Conservation (phyloP, 2,797 vertebrate species). For the Aplochiton taeniatus region DNA sequence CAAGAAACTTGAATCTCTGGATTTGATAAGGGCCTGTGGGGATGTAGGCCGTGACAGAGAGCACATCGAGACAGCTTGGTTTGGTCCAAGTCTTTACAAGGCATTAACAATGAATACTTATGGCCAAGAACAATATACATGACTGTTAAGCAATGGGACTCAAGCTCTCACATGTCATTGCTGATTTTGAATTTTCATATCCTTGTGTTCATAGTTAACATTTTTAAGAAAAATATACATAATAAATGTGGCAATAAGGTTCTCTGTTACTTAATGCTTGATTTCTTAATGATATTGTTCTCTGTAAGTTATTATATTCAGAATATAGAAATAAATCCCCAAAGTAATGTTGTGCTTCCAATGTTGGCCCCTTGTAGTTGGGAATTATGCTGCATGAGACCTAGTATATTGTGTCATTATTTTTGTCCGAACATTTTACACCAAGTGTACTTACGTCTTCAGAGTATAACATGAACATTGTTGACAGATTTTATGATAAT, state of each 20-base stretch:
- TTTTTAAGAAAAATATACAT: constrained; percentile 34
- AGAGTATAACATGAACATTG: constrained; percentile 50
- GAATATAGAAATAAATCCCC: constrained; percentile 53
- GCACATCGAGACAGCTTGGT: constrained; percentile 42
- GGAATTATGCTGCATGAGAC: constrained; percentile 72
- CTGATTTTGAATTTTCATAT: constrained; percentile 32
- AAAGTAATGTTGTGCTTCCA: constrained; percentile 73
- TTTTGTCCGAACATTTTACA: constrained; percentile 50
- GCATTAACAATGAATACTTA: constrained; percentile 25
- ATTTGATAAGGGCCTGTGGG: constrained; percentile 8
- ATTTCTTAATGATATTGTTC: constrained; percentile 50
- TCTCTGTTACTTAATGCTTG: constrained; percentile 58
- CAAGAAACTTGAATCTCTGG: neutral
- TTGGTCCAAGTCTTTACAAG: constrained; percentile 34
- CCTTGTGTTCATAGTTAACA: constrained; percentile 42
- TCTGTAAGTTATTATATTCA: constrained; percentile 56
- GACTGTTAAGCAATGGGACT: constrained; percentile 63
- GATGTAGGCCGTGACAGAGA: constrained; percentile 36
- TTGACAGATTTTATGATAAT: neutral
- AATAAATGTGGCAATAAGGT: constrained; percentile 72
- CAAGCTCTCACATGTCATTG: constrained; percentile 49
- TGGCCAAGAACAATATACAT: constrained; percentile 23
- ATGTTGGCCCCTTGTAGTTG: constrained; percentile 52
- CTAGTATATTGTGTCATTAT: constrained; percentile 46
- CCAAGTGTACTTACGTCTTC: constrained; percentile 78